Percentiles rank a stretch among this genome's conserved stretches.
phyloP scores from a whole-genome alignment of 2,888 invertebrate species.

The Chrysomela aeneicollis region DNA sequence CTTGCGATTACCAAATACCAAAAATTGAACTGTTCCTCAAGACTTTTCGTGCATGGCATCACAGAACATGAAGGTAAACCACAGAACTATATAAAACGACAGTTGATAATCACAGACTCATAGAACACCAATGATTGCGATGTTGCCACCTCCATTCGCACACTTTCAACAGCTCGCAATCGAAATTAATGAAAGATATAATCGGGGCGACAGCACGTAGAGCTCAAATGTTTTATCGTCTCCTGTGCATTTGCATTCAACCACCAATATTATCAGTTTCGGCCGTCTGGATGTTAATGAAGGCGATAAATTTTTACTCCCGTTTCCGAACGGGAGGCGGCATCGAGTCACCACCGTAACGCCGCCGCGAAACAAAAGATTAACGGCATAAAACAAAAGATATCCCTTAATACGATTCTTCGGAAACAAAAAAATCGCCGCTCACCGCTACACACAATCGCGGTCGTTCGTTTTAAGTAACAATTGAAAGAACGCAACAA shows the following conservation, averaged over 20 bases:
- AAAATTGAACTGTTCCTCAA: too few species aligned
- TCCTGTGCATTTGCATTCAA: constrained; percentile 39
- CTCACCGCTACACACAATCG: constrained; percentile 50
- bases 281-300: constrained; percentile 46
- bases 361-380: constrained; percentile 43
- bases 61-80: too few species aligned
- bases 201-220: constrained; percentile 11
- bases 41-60: too few species aligned
- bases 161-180: neutral
- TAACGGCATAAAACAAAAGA: constrained; percentile 52
- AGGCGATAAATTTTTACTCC: constrained; percentile 56
- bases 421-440: constrained; percentile 49
- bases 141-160: too few species aligned
- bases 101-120: too few species aligned
- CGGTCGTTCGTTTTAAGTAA: constrained; percentile 52
- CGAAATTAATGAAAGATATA: constrained; percentile 14
- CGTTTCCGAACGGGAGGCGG: constrained; percentile 55
- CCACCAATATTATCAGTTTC: constrained; percentile 42
- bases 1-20: too few species aligned
- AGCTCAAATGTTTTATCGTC: constrained; percentile 38
- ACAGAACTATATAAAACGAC: too few species aligned
- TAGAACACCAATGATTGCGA: too few species aligned
- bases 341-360: constrained; percentile 55
- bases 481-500: constrained; percentile 55
- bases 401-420: constrained; percentile 54